These are phyloP conservation scores for Caretta caretta DNA, from an alignment of 2,113 vertebrate species.

Conservation along the genomic window DNA sequence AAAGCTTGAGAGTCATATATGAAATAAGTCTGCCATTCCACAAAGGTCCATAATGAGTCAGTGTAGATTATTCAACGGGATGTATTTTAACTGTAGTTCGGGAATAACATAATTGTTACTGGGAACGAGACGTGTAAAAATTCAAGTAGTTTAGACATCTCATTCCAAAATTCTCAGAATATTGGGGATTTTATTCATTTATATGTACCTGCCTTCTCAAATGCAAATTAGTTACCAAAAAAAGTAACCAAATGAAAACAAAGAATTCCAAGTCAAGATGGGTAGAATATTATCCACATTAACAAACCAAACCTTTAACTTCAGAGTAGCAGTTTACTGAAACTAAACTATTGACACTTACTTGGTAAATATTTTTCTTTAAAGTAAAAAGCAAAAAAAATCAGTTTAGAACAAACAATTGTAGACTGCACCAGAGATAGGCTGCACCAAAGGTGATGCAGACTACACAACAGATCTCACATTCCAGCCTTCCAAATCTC, in stretches of 20 bases:
- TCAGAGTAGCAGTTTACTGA: neutral
- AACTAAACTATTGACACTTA: neutral
- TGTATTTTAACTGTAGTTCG: neutral
- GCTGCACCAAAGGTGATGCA: neutral
- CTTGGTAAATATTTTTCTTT: neutral
- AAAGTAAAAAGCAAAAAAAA: neutral
- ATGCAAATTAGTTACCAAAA: neutral
- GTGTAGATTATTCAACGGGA: neutral
- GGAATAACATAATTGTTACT: neutral
- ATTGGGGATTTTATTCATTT: neutral
- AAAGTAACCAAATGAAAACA: neutral
- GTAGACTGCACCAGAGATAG: neutral
- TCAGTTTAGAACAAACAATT: neutral
- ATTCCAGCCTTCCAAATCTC: neutral
- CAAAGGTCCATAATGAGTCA: neutral
- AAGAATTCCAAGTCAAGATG: neutral
- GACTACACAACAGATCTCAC: neutral
- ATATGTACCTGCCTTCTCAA: neutral
- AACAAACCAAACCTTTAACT: neutral
- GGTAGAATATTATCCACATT: neutral
- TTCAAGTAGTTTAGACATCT: neutral
- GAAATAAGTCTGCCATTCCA: slow-evolving; percentile 8
- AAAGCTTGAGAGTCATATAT: neutral
- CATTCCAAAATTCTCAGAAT: neutral
- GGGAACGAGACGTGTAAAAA: neutral